A percentile compares a stretch with the other conserved stretches of the same genome.
Conservation (phyloP, 2,888 invertebrate species). For the Drosophila anceps region DNA sequence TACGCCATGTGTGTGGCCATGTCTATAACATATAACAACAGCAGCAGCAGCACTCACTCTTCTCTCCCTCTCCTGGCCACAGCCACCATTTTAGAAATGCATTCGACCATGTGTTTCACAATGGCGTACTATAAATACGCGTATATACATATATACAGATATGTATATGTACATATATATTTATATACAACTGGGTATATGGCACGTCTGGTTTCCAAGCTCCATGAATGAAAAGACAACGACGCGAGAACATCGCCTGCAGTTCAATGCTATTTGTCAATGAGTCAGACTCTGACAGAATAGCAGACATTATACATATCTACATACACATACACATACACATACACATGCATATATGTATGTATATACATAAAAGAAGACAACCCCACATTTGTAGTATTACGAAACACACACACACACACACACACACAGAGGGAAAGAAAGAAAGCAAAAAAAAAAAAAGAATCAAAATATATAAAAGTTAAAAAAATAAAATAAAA, state of each 20-base stretch:
- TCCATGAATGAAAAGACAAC: slow-evolving; percentile 68
- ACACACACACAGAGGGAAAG: background rate
- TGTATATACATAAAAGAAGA: slow-evolving; percentile 11
- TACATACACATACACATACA: too few relatives aligned
- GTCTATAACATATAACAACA: slow-evolving; percentile 23
- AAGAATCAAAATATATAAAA: slow-evolving; percentile 26
- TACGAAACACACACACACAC: slow-evolving; percentile 46
- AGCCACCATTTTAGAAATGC: slow-evolving; percentile 33
- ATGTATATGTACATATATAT: background rate
- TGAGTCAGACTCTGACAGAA: slow-evolving; percentile 58
- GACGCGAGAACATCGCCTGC: slow-evolving; percentile 51
- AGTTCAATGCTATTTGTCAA: slow-evolving; percentile 79
- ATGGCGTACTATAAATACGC: slow-evolving; percentile 55
- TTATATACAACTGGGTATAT: slow-evolving; percentile 43
- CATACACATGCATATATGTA: too few relatives aligned
- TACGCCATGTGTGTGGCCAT: slow-evolving; percentile 62
- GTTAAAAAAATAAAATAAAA: too few relatives aligned
- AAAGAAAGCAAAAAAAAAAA: slow-evolving; percentile 10
- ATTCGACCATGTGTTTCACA: slow-evolving; percentile 67
- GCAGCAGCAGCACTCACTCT: slow-evolving; percentile 1
- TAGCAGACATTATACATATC: slow-evolving; percentile 20
- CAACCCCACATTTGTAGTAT: slow-evolving; percentile 24
- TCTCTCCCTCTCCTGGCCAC: background rate
- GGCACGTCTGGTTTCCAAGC: slow-evolving; percentile 49
- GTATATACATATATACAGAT: slow-evolving; percentile 2